phyloP scores from a whole-genome alignment of 2,888 invertebrate species.

The Drosophila neoperkinsi region DNA sequence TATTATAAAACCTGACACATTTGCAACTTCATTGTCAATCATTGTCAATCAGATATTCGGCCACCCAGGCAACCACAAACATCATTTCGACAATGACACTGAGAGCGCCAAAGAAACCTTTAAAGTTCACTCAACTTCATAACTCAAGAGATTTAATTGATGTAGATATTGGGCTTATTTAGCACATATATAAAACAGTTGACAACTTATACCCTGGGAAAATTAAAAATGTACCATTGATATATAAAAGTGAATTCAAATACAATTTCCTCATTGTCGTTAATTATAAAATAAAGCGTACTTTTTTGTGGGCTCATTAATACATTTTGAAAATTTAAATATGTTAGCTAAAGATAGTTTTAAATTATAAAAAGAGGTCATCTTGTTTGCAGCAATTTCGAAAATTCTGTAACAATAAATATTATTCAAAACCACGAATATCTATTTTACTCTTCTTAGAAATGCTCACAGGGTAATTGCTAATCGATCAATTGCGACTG shows the following conservation, averaged over 20 bases:
- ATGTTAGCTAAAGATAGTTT: not conserved
- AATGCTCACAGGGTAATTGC: constrained; percentile 19
- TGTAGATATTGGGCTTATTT: constrained; percentile 3
- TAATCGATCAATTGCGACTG: constrained; percentile 3
- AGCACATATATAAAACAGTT: not conserved
- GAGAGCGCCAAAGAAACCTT: constrained; percentile 61
- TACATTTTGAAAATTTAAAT: not conserved
- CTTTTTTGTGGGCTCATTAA: not conserved
- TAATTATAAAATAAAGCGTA: not conserved
- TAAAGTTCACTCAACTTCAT: constrained; percentile 69
- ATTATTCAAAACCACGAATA: not conserved
- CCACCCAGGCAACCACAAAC: constrained; percentile 59
- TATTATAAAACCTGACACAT: constrained; percentile 48
- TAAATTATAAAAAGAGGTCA: not conserved
- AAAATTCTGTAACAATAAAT: not conserved
- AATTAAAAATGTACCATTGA: not conserved
- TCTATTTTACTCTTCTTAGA: not conserved
- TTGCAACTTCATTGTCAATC: constrained; percentile 70
- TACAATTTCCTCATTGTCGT: not conserved
- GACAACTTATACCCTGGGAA: not conserved
- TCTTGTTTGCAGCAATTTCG: not conserved
- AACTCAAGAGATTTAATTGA: constrained; percentile 56
- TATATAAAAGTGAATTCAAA: not conserved
- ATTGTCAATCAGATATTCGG: constrained; percentile 66
- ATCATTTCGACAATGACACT: constrained; percentile 64